These are phyloP conservation scores for Porites evermanni DNA, from an alignment of 92 coral and sea anemone genomes.

Conservation along the genomic window DNA sequence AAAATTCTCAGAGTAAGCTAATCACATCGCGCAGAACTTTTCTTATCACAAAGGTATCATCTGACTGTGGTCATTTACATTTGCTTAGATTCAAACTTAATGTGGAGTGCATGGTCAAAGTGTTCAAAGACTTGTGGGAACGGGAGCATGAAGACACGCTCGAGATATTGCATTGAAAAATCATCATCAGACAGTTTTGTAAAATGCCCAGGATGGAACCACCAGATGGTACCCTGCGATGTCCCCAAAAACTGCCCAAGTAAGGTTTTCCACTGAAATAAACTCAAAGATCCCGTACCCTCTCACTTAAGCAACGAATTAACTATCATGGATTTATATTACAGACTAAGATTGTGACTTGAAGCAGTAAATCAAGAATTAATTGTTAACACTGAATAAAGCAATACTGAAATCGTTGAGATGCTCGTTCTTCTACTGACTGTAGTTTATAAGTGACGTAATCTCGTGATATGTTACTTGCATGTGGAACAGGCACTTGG, in stretches of 20 bases:
- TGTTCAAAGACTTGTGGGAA: constrained; percentile 72
- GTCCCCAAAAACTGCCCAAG: constrained; percentile 42
- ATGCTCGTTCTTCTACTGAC: too few relatives aligned
- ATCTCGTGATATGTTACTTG: too few relatives aligned
- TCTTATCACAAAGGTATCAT: not conserved
- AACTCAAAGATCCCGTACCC: not conserved
- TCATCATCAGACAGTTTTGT: constrained; percentile 23
- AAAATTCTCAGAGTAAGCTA: too few relatives aligned
- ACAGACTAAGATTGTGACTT: too few relatives aligned
- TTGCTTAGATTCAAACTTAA: constrained; percentile 3
- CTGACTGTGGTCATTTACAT: not conserved
- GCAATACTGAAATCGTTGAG: too few relatives aligned
- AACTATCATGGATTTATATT: not conserved
- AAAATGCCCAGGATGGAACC: constrained; percentile 50
- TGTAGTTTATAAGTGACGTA: too few relatives aligned
- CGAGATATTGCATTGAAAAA: constrained; percentile 57
- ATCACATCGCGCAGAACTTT: not conserved
- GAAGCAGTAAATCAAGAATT: too few relatives aligned
- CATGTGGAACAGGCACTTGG: too few relatives aligned
- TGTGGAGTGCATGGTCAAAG: constrained; percentile 80
- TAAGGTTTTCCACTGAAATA: not conserved
- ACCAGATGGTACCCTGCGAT: constrained; percentile 39
- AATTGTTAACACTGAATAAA: too few relatives aligned
- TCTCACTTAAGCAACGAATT: not conserved
- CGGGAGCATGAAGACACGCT: constrained; percentile 58